Evolutionary conservation across 2,888 invertebrate species (phyloP), one percentile per base, ranked within the genome.

Genomic region (Sabatieria punctata): DNA sequence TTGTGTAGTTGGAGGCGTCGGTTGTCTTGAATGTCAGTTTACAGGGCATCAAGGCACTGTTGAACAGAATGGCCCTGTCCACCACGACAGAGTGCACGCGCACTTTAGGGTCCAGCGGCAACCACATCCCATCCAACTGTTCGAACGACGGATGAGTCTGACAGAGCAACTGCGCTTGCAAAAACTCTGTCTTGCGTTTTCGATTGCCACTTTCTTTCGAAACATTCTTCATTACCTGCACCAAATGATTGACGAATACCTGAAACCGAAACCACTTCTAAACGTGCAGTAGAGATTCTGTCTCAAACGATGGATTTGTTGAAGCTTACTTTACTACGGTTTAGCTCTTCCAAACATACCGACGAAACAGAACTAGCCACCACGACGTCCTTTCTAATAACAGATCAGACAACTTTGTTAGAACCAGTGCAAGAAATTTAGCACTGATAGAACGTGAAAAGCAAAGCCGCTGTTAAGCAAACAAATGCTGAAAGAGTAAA

Each of bases 41-140:
- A 15, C 85, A 84, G 2, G 97, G 97, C 86, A 89, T 93, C 46
- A 91, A 71, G 1, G 88, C 85, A 27, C 91, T 93, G 67, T 95
- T 95, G 70, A 95, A 97, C 1, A 97, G 73, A 40, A 80, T 80
- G 0, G 91, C 88, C 66, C 85, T 84, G 57, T 84, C 80, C 0
- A 88, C 78, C 43, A 85, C 74, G 37, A 95, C 85, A 43, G 85
- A 85, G 63, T 79, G 80, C 50, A 95, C 84, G 46, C 76, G 77
- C 23, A 91, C 78, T 55, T 78, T 81, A 0, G 97, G 95, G 71
- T 97, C 93, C 13, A 97, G 67, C 0, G 95, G 93, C 60, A 95
- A 81, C 0, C 89, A 86, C 63, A 95, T 77, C 0, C 86, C 80
- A 55, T 91, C 88, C 66, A 91, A 86, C 66, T 78, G 78, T 67